Conservation (phyloP, 2,113 vertebrate species). For the Pachyramphus minor region DNA sequence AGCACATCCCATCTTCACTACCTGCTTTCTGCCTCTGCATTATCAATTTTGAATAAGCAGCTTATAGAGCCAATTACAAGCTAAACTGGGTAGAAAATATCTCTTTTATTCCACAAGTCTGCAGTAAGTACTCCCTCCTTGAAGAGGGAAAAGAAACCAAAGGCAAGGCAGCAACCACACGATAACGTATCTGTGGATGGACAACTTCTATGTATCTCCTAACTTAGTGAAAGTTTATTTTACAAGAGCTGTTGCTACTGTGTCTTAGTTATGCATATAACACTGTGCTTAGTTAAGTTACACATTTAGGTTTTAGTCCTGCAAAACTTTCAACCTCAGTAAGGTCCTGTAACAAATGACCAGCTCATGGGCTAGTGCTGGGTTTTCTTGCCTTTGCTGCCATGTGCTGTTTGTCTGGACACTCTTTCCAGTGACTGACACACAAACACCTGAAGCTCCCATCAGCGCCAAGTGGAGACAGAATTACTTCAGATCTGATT, state of each 20-base stretch:
- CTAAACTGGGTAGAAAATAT: not conserved
- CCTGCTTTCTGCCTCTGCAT: not conserved
- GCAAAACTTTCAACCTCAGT: not conserved
- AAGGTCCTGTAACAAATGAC: not conserved
- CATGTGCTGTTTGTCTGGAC: not conserved
- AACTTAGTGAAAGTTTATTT: not conserved
- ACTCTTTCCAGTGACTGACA: not conserved
- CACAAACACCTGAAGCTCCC: not conserved
- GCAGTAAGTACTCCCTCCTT: not conserved
- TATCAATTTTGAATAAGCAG: not conserved
- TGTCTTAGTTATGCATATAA: not conserved
- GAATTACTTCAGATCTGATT: not conserved
- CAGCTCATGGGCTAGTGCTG: not conserved
- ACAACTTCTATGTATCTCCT: not conserved
- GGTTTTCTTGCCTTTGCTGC: not conserved
- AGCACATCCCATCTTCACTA: not conserved
- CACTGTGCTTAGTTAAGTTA: too few relatives aligned
- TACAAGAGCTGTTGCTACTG: not conserved
- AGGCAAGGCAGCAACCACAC: not conserved
- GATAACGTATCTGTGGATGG: not conserved
- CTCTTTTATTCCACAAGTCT: not conserved
- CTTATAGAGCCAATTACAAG: not conserved
- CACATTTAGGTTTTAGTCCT: not conserved
- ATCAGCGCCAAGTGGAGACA: not conserved
- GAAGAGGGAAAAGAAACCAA: accelerated